Percentiles rank a stretch among this genome's conserved stretches.
phyloP scores from a whole-genome alignment of 1,140 invertebrate genomes.

The Hycleus phaleratus region DNA sequence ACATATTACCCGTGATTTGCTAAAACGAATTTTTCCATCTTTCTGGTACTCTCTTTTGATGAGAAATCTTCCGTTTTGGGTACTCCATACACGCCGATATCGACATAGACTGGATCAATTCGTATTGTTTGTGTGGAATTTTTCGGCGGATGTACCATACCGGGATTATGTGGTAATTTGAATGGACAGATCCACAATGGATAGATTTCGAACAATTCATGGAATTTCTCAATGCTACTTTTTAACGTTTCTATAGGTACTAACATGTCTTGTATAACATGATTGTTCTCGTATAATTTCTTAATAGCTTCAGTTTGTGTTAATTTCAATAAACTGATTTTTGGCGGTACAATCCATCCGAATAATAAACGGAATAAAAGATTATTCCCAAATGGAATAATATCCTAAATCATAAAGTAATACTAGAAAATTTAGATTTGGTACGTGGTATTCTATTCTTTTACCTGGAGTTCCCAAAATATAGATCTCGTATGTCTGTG shows the following conservation, averaged over 20 bases:
- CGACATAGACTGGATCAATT: constrained; percentile 61
- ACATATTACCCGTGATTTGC: constrained; percentile 53
- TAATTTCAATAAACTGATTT: constrained; percentile 73
- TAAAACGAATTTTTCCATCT: constrained; percentile 63
- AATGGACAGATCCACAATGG: constrained; percentile 82
- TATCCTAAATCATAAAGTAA: constrained; percentile 53
- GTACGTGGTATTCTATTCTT: no score
- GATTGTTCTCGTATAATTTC: constrained; percentile 67
- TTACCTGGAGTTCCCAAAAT: constrained; percentile 76
- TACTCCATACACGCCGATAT: constrained; percentile 73
- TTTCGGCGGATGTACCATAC: constrained; percentile 55
- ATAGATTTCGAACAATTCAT: constrained; percentile 67
- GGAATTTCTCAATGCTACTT: constrained; percentile 55
- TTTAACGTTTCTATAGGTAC: constrained; percentile 59
- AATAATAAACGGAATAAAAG: constrained; percentile 62
- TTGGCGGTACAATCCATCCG: constrained; percentile 77
- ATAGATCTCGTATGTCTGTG: constrained; percentile 72
- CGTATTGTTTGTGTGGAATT: constrained; percentile 31
- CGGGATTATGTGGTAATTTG: constrained; percentile 58
- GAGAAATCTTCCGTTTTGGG: constrained; percentile 58
- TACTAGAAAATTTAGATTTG: no score
- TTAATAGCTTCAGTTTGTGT: constrained; percentile 68
- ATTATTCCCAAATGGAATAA: constrained; percentile 81
- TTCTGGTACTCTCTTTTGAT: constrained; percentile 56
- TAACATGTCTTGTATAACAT: constrained; percentile 81